Evolutionary conservation across 2,797 vertebrate genomes (phyloP), one percentile per base, ranked within the genome.

Genomic region (Rousettus madagascariensis): DNA sequence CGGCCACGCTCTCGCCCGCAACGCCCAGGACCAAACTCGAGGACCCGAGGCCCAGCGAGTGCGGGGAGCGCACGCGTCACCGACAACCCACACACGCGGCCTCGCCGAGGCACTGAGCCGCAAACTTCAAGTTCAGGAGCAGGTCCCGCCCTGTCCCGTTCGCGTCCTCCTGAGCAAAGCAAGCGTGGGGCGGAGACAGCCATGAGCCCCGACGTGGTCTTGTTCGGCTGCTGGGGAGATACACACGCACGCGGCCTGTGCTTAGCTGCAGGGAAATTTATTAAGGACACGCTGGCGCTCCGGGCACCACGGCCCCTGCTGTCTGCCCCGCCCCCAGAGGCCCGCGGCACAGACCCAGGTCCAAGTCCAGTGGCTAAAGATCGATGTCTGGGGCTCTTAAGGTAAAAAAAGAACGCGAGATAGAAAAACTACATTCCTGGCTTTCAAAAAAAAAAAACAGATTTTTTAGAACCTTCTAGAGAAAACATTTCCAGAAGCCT

Each of bases 211-310:
- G 33, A 38, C 28, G 33, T 33, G 33, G 33, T 33, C 33, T 8
- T 17, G 72, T n/a, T 33, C 22, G 20, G 57, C 57, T 80, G 41
- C 74, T 20, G 43, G 66, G 17, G n/a, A 22, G 3, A 15, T 16
- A 41, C 8, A 28, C 26, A 33, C 1, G 26, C 1, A 79, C 30
- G 71, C 20, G 1, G 3, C 38, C 24, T 22, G 22, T 5, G 3
- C 5, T 63, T 17, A 10, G 66, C 30, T 74, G 53, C 66, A 69
- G 11, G 65, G 9, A 74, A 33, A 19, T 97, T 96, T 97, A 97
- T 95, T 97, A 93, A 91, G 75, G 90, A 71, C 22, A 46, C 10
- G 8, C 1, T 15, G 43, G 43, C 63, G 9, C 26, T 17, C 16
- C 49, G 2, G 7, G 77, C 41, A 4, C 71, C 3, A 1, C 5